phyloP scores from a whole-genome alignment of 2,797 vertebrate genomes.

The Pangasius sanitwongsei region DNA sequence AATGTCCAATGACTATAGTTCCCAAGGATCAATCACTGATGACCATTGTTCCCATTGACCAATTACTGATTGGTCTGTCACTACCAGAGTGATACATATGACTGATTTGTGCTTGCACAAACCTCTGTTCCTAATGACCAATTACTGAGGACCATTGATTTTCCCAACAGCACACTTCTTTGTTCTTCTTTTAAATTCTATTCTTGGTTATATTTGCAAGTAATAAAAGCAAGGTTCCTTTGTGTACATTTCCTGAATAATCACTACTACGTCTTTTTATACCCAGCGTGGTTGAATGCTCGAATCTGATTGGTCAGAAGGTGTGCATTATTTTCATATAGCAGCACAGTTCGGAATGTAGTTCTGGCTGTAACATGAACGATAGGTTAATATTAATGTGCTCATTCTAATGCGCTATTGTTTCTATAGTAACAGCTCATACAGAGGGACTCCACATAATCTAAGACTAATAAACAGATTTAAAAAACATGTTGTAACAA shows the following conservation, averaged over 20 bases:
- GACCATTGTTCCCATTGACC: neutral
- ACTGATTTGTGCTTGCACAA: neutral
- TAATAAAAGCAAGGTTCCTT: neutral
- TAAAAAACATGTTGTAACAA: neutral
- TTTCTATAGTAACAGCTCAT: neutral
- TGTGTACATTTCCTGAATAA: neutral
- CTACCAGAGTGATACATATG: neutral
- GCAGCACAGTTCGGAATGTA: neutral
- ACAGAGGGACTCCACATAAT: neutral
- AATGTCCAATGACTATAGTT: neutral
- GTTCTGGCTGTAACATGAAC: neutral
- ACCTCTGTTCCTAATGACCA: neutral
- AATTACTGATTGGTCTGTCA: neutral
- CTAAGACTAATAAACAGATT: neutral
- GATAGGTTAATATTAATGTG: neutral
- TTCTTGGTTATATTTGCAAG: neutral
- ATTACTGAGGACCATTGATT: neutral
- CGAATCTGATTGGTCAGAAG: neutral
- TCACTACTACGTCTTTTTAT: neutral
- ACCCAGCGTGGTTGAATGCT: neutral
- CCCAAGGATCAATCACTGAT: neutral
- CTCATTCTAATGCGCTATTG: neutral
- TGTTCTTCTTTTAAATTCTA: neutral
- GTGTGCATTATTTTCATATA: neutral
- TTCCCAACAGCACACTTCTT: neutral